Percentiles rank a stretch among this genome's conserved stretches.
Evolutionary conservation across 1,140 invertebrate species (phyloP).

Genomic region (Cydia strobilella): DNA sequence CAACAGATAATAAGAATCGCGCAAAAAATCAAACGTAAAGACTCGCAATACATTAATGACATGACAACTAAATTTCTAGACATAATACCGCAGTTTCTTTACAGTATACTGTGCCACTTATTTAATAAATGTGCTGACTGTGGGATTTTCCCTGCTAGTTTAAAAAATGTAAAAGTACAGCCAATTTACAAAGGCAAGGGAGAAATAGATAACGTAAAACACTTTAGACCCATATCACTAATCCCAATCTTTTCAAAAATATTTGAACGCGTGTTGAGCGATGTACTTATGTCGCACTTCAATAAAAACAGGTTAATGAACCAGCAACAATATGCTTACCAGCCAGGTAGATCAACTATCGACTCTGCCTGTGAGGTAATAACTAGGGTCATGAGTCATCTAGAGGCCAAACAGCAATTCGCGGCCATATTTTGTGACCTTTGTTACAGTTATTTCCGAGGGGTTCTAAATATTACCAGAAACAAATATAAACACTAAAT

Average conservation of each 20-base stretch:
- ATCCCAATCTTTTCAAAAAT: constrained; percentile 33
- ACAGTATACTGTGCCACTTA: background rate
- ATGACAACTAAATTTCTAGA: constrained; percentile 21
- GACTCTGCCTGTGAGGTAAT: constrained; percentile 19
- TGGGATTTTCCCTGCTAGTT: background rate
- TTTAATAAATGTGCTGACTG: constrained; percentile 9
- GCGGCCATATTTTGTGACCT: too few species aligned
- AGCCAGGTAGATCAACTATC: constrained; percentile 12
- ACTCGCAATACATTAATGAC: background rate
- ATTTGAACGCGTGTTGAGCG: constrained; percentile 3
- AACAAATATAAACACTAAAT: background rate
- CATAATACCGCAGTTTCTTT: background rate
- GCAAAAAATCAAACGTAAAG: constrained; percentile 22
- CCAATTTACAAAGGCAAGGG: constrained; percentile 31
- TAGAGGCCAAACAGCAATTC: too few species aligned
- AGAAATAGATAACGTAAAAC: background rate
- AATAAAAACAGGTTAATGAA: background rate
- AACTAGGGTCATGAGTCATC: background rate
- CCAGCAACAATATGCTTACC: constrained; percentile 33
- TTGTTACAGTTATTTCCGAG: background rate
- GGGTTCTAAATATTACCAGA: constrained; percentile 29
- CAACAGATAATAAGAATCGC: constrained; percentile 2
- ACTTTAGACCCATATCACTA: constrained; percentile 29
- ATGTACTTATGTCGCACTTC: constrained; percentile 5
- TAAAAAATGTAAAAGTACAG: constrained; percentile 26